Percentiles rank a stretch among this genome's conserved stretches.
Evolutionary conservation across 2,113 vertebrate species (phyloP).

Genomic region (Dermatemys mawii): DNA sequence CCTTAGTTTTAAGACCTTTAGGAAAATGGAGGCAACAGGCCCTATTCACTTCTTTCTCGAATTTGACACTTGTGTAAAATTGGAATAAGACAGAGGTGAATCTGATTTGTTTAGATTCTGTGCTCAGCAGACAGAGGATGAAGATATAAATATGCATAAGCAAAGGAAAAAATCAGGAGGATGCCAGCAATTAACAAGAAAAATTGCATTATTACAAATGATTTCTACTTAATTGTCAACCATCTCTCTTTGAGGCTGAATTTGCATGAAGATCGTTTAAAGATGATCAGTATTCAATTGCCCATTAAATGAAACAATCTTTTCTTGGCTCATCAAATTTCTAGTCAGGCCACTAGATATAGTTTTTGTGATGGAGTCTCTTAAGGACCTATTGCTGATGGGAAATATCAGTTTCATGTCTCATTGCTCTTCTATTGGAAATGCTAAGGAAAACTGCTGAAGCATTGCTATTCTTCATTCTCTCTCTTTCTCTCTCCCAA

Average conservation of each 20-base stretch:
- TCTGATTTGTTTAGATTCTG: background rate
- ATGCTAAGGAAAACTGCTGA: background rate
- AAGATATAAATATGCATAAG: background rate
- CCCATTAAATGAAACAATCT: background rate
- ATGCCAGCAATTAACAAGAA: background rate
- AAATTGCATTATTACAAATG: background rate
- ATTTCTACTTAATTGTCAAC: background rate
- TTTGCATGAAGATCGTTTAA: background rate
- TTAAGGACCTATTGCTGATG: background rate
- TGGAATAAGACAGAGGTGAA: background rate
- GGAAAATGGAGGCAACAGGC: background rate
- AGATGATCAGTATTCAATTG: accelerated
- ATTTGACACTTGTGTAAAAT: background rate
- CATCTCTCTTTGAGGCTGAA: background rate
- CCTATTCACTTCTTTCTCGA: background rate
- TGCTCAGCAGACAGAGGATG: background rate
- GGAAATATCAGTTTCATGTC: background rate
- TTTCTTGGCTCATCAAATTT: background rate
- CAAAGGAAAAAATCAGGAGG: background rate
- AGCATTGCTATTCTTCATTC: accelerated
- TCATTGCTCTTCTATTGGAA: background rate
- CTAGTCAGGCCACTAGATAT: background rate
- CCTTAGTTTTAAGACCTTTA: background rate
- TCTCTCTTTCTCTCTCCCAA: background rate
- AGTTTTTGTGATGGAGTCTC: background rate